Base-by-base conservation (phyloP, 1,140 invertebrate species). In the Caenorhabditis inopinata region DNA sequence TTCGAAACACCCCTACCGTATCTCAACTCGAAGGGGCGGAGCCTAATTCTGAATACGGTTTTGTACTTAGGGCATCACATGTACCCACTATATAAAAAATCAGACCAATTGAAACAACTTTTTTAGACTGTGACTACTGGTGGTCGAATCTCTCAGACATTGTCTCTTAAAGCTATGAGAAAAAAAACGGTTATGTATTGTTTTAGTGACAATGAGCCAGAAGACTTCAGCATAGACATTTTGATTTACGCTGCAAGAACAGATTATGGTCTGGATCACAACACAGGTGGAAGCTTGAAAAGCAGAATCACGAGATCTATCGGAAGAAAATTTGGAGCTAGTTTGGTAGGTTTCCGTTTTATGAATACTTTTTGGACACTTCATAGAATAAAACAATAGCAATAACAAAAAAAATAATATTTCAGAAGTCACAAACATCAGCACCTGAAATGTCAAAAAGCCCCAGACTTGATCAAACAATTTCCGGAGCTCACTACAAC, bases 191-290 rank as follows among this genome's bases (percentile, higher is more conserved):
- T n/a, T n/a, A n/a, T n/a, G n/a, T n/a, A n/a, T n/a, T n/a, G n/a
- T 23, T 74, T 42, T 74, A 80, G 79, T 53, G 75, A 68, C n/a
- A 68, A 53, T 27, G 53, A 81, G 25, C 45, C 80, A 0, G 80
- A 81, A 32, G 80, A 81, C 27, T 81, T 81, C 42, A 29, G 51
- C 46, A 32, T 81, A 4, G 80, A 81, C 45, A 74, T 81, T 42
- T 21, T 35, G 7, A 38, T 81, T 35, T 81, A 49, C 38, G 80
- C 80, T 4, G 80, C 80, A 16, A 14, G 80, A 32, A 81, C 80
- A 2, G 80, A 81, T 47, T 49, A 76, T 42, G 78, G 78, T 3
- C 42, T 74, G 11, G 46, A 45, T 11, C 23, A 76, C 47, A 47
- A 29, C 12, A 27, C 46, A 5, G 75, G 80, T 5, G 80, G 80